These are phyloP conservation scores for Taurulus bubalis DNA, from an alignment of 2,113 vertebrate genomes.

Conservation along the genomic window DNA sequence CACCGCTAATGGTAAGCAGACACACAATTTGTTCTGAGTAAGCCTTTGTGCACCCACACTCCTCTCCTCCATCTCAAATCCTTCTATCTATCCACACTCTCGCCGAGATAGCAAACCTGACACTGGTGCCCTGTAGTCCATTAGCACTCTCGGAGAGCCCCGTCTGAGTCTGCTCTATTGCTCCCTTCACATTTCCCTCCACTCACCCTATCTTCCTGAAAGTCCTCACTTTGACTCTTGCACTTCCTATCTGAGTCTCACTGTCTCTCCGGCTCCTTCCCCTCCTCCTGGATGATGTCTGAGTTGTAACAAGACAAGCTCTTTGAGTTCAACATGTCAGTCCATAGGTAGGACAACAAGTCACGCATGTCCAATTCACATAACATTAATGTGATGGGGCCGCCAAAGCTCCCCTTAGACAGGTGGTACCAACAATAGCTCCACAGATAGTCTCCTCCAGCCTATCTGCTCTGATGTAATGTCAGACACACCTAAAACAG, in stretches of 20 bases:
- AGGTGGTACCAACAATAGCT: conserved; percentile 22
- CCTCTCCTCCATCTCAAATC: conserved; percentile 64
- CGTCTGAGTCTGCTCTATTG: conserved; percentile 46
- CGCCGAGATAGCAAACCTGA: conserved; percentile 76
- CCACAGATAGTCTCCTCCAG: conserved; percentile 6
- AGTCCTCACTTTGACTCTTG: conserved; percentile 48
- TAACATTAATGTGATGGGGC: conserved; percentile 15
- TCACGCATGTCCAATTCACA: conserved; percentile 23
- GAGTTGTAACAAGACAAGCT: conserved; percentile 16
- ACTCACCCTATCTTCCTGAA: conserved; percentile 58
- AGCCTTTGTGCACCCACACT: conserved; percentile 60
- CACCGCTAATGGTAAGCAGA: conserved; percentile 75
- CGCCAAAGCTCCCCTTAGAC: conserved; percentile 9
- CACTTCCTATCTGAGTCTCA: conserved; percentile 41
- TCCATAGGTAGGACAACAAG: conserved; percentile 11
- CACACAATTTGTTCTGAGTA: conserved; percentile 66
- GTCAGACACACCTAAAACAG: neutral
- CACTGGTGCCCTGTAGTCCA: conserved; percentile 79
- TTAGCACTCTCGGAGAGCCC: conserved; percentile 67
- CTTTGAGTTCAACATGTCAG: conserved; percentile 27
- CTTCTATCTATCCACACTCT: conserved; percentile 63
- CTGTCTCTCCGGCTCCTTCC: conserved; percentile 14
- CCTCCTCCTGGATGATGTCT: conserved; percentile 14
- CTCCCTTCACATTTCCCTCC: conserved; percentile 69
- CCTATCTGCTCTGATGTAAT: neutral